A percentile compares a stretch with the other conserved stretches of the same genome.
Conservation (phyloP, 2,888 invertebrate genomes). For the Oligia strigilis region DNA sequence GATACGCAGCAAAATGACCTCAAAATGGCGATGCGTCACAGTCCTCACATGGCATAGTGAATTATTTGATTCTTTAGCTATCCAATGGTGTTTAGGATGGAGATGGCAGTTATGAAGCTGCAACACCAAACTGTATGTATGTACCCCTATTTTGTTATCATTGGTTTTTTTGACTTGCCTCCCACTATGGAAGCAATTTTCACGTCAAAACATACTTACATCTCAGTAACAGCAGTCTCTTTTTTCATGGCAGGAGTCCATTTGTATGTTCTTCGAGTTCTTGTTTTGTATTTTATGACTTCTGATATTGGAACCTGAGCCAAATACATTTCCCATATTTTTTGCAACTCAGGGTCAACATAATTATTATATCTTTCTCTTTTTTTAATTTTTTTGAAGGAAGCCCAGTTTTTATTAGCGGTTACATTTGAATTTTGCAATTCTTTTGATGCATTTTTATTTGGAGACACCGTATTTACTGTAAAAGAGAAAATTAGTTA, state of each 20-base stretch:
- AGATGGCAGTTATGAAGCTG: too few relatives aligned
- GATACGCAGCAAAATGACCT: too few relatives aligned
- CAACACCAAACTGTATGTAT: too few relatives aligned
- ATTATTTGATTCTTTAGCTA: too few relatives aligned
- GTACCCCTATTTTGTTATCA: too few relatives aligned
- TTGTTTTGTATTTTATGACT: background rate
- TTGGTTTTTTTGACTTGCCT: too few relatives aligned
- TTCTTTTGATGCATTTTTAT: background rate
- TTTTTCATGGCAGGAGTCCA: background rate
- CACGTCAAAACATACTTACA: background rate
- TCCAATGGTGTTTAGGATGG: too few relatives aligned
- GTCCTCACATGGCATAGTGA: too few relatives aligned
- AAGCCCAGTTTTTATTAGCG: background rate
- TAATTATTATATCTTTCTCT: background rate
- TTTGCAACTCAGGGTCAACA: background rate
- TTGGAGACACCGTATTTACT: constrained; percentile 10
- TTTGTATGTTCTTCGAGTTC: accelerated
- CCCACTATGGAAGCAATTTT: too few relatives aligned
- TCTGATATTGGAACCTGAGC: background rate
- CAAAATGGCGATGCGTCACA: too few relatives aligned
- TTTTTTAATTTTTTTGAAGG: background rate
- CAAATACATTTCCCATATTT: constrained; percentile 8
- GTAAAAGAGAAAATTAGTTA: constrained; percentile 4
- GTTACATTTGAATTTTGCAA: background rate
- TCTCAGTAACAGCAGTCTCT: background rate